Conservation (phyloP, 2,888 invertebrate genomes). For the Scaptomyza caliginosa region DNA sequence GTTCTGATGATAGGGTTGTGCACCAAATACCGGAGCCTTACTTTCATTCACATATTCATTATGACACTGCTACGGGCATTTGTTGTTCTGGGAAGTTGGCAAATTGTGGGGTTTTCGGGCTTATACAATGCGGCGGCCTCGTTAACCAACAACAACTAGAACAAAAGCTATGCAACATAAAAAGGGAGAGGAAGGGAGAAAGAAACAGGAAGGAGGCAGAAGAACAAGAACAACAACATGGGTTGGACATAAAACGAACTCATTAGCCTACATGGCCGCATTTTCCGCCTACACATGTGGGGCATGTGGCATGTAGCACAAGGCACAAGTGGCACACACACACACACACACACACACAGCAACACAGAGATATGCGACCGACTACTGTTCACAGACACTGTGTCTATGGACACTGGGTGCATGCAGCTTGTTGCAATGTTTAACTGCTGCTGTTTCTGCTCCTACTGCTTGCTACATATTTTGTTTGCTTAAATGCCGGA, state of each 20-base stretch:
- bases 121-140: conserved; percentile 50
- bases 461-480: conserved; percentile 60
- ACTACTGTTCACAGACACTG: not conserved
- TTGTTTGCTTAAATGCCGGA: conserved; percentile 79
- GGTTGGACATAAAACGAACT: conserved; percentile 64
- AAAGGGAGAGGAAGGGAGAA: not conserved
- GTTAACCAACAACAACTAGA: conserved; percentile 44
- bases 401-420: conserved; percentile 2
- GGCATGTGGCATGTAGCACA: conserved; percentile 46
- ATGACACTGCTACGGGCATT: conserved; percentile 53
- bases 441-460: conserved; percentile 14
- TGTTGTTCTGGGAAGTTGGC: conserved; percentile 16
- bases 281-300: conserved; percentile 73
- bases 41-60: conserved; percentile 46
- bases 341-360: conserved; percentile 5
- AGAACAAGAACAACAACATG: conserved; percentile 40
- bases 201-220: not conserved
- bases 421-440: conserved; percentile 52
- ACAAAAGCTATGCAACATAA: conserved; percentile 14
- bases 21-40: conserved; percentile 31
- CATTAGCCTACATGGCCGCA: conserved; percentile 76
- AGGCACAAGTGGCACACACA: conserved; percentile 36
- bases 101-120: not conserved
- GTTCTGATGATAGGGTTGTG: conserved; percentile 2
- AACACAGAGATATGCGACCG: no score